Evolutionary conservation across 2,797 vertebrate genomes (phyloP).

Genomic region (Brotula barbata): DNA sequence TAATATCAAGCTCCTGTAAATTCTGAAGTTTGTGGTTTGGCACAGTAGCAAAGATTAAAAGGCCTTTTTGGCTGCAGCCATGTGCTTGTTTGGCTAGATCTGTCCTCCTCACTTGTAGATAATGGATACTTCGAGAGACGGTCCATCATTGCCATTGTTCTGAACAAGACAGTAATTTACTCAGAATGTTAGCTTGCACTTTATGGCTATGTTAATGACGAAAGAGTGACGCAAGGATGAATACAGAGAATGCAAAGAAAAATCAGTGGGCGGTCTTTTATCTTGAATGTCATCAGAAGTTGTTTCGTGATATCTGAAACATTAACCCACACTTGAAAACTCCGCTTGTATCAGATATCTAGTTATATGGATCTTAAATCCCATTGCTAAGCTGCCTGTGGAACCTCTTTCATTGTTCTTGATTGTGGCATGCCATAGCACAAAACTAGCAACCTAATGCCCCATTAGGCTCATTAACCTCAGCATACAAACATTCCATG

Average conservation of each 20-base stretch:
- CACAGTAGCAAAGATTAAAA: slow-evolving; percentile 15
- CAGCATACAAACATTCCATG: too few relatives aligned
- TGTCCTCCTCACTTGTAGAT: slow-evolving; percentile 1
- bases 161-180: slow-evolving; percentile 43
- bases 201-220: slow-evolving; percentile 27
- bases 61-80: slow-evolving; percentile 6
- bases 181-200: slow-evolving; percentile 43
- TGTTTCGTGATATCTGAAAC: too few relatives aligned
- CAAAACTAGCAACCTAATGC: too few relatives aligned
- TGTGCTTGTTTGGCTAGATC: slow-evolving; percentile 8
- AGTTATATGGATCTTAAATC: too few relatives aligned
- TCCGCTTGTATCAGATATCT: too few relatives aligned
- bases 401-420: too few relatives aligned
- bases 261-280: slow-evolving; percentile 38
- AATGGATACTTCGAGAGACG: slow-evolving; percentile 12
- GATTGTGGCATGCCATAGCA: too few relatives aligned
- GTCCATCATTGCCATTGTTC: slow-evolving; percentile 26
- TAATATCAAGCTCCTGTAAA: not conserved
- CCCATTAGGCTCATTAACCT: too few relatives aligned
- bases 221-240: slow-evolving; percentile 37
- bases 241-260: slow-evolving; percentile 27
- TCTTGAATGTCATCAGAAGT: slow-evolving; percentile 26
- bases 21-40: slow-evolving; percentile 31
- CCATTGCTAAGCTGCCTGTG: too few relatives aligned
- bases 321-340: too few relatives aligned